Base-by-base conservation (phyloP, 2,113 vertebrate genomes). In the Tiliqua scincoides region DNA sequence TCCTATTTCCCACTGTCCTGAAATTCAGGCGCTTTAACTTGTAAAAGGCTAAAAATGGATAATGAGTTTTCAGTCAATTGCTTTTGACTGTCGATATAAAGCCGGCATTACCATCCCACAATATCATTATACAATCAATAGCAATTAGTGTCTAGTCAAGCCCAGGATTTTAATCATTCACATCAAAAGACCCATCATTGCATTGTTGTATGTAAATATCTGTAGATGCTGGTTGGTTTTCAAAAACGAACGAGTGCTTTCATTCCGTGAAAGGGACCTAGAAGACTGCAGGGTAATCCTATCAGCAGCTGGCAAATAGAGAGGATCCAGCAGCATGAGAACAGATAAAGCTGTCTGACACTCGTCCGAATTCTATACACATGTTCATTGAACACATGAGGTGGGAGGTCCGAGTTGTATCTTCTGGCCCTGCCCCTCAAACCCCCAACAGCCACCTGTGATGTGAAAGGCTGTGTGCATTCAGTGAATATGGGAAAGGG, bases 71-170 rank as follows among this genome's bases (percentile, higher is more conserved):
- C 32, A 76, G 94, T 95, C 93, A 95, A 94, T 95, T 93, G 92
- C 93, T 95, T 94, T 94, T 94, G 93, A 95, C 91, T 90, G 93
- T 94, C 93, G 93, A 94, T 95, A 94, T 91, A 92, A 95, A 95
- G 93, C 89, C 92, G 85, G 89, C 93, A 93, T 94, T 93, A 86
- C 89, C 85, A 93, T 93, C 94, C 92, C 90, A 93, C 94, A 91
- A 93, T 95, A 95, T 95, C 93, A 95, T 95, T 95, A 95, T 93
- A 91, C 91, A 94, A 95, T 95, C 95, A 95, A 95, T 95, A 95
- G 93, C 95, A 95, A 95, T 95, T 95, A 95, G 95, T 93, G 93
- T 94, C 93, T 95, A 94, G 92, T 94, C 91, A 93, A 93, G 93
- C 93, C 86, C 91, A 86, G 91, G 93, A 92, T 95, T 95, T 95